These are phyloP conservation scores for Drosophila willistoni DNA, from an alignment of 1,140 invertebrate species.

Conservation along the genomic window DNA sequence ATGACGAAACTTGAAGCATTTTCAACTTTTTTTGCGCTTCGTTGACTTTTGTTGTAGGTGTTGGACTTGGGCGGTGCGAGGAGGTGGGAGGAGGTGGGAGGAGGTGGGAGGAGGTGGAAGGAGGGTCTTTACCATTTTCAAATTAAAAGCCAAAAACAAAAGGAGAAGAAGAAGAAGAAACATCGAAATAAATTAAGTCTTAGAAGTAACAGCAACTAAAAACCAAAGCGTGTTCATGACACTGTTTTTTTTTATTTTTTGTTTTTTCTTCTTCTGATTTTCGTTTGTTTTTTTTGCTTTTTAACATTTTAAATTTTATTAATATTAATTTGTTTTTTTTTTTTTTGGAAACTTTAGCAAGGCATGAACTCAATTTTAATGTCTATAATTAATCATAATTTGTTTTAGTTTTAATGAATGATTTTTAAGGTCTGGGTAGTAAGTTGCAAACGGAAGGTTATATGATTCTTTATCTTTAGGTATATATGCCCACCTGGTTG, in stretches of 20 bases:
- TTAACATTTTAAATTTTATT: background rate
- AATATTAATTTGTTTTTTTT: too few relatives aligned
- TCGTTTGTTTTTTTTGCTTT: background rate
- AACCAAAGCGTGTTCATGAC: slow-evolving; percentile 69
- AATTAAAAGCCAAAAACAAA: slow-evolving; percentile 60
- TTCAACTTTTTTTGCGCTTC: slow-evolving; percentile 73
- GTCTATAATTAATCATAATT: slow-evolving; percentile 77
- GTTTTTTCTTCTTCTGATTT: slow-evolving; percentile 24
- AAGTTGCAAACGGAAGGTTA: slow-evolving; percentile 5
- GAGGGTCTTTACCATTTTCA: slow-evolving; percentile 27
- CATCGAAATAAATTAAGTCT: slow-evolving; percentile 57
- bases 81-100: background rate
- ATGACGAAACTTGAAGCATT: slow-evolving; percentile 74
- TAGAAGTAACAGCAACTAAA: slow-evolving; percentile 40
- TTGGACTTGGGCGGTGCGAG: slow-evolving; percentile 29
- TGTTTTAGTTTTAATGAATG: slow-evolving; percentile 65
- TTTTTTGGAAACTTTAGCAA: slow-evolving; percentile 71
- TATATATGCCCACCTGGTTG: slow-evolving; percentile 64
- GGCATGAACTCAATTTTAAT: slow-evolving; percentile 78
- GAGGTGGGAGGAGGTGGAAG: background rate
- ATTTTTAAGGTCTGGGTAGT: slow-evolving; percentile 39
- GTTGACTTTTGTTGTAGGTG: slow-evolving; percentile 70
- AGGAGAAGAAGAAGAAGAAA: slow-evolving; percentile 53
- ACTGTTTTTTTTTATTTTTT: slow-evolving; percentile 65
- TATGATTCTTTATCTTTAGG: background rate